Evolutionary conservation across 1,140 invertebrate species (phyloP).

Genomic region (Drosophila orena): DNA sequence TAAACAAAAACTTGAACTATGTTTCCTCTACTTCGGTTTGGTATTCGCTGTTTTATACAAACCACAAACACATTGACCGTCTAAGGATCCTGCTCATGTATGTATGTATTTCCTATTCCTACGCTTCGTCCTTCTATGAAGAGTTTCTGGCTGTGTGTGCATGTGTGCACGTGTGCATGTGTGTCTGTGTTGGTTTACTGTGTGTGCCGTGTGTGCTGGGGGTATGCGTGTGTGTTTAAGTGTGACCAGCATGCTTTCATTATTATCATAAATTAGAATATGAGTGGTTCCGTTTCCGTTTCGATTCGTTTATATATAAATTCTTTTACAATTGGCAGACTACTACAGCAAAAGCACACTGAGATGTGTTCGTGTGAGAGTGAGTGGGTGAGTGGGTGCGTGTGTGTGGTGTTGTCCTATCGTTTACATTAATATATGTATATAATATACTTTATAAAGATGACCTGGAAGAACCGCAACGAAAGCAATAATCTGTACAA

Average conservation of each 20-base stretch:
- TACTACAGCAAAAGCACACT: constrained; percentile 81
- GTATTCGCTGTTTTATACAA: constrained; percentile 20
- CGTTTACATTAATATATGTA: neutral
- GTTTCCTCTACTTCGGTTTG: constrained; percentile 24
- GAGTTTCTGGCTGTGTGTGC: constrained; percentile 1
- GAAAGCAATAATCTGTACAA: constrained; percentile 55
- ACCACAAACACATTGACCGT: constrained; percentile 40
- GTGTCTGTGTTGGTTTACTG: neutral
- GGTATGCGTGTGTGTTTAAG: constrained; percentile 7
- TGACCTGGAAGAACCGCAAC: constrained; percentile 74
- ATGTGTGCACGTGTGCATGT: constrained; percentile 1
- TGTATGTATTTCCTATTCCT: constrained; percentile 21
- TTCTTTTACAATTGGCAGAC: constrained; percentile 82
- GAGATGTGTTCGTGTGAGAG: constrained; percentile 49
- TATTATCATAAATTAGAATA: constrained; percentile 68
- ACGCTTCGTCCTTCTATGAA: constrained; percentile 21
- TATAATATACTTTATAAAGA: constrained; percentile 30
- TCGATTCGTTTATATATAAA: constrained; percentile 66
- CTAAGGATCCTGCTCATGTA: constrained; percentile 29
- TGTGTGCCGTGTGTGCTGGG: constrained; percentile 1
- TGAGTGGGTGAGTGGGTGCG: constrained; percentile 1
- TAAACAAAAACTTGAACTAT: constrained; percentile 60
- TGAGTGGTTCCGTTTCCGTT: constrained; percentile 44
- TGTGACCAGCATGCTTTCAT: constrained; percentile 63
- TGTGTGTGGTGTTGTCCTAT: constrained; percentile 14